A percentile compares a stretch with the other conserved stretches of the same genome.
Evolutionary conservation across 2,888 invertebrate genomes (phyloP).

Genomic region (Noctua pronuba): DNA sequence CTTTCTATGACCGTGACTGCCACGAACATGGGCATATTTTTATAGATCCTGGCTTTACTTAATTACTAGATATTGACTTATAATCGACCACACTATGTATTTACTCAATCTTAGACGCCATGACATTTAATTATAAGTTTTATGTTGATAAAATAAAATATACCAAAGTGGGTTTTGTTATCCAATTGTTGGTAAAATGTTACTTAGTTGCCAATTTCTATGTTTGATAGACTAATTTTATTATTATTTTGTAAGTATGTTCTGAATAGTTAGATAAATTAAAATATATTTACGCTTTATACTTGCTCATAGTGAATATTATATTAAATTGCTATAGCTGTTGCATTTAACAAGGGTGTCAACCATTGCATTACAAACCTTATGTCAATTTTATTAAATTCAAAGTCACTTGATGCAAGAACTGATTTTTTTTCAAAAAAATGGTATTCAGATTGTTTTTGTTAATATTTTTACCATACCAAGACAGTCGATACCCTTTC

Average conservation of each 20-base stretch:
- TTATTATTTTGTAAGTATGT: not conserved
- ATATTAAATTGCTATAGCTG: not conserved
- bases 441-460: not conserved
- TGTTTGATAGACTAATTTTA: not conserved
- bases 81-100: not conserved
- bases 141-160: not conserved
- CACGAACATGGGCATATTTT: not conserved
- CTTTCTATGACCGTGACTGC: not conserved
- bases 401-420: not conserved
- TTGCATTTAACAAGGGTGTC: not conserved
- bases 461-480: not conserved
- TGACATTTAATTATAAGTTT: slow-evolving; percentile 10
- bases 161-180: slow-evolving; percentile 21
- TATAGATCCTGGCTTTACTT: not conserved
- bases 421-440: not conserved
- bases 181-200: slow-evolving; percentile 9
- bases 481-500: no score
- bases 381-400: not conserved
- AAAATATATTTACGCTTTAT: not conserved
- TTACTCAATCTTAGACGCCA: not conserved
- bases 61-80: no score
- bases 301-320: not conserved
- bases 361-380: slow-evolving; percentile 2
- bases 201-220: not conserved
- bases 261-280: not conserved